A percentile compares a stretch with the other conserved stretches of the same genome.
Conservation (phyloP, 2,797 vertebrate genomes). For the Chelonia mydas region DNA sequence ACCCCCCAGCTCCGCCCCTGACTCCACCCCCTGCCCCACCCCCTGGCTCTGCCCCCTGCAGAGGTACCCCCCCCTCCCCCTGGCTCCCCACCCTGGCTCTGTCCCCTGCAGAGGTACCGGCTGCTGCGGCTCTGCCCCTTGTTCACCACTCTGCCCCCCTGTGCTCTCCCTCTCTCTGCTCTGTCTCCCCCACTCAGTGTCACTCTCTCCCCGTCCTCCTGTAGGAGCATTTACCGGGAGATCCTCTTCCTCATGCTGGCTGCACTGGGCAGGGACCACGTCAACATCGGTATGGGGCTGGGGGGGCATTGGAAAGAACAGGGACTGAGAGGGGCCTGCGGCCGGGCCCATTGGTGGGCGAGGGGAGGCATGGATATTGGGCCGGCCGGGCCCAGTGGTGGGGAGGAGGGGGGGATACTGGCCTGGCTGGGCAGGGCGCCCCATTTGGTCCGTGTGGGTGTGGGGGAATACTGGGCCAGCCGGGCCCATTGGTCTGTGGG, state of each 20-base stretch:
- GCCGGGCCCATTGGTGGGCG: background rate
- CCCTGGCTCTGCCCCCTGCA: background rate
- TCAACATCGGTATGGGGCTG: slow-evolving; percentile 78
- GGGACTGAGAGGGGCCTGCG: background rate
- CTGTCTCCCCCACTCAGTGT: background rate
- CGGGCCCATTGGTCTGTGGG: too few relatives aligned
- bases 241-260: slow-evolving; percentile 93
- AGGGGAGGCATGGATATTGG: fast-evolving
- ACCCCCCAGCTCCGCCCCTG: too few relatives aligned
- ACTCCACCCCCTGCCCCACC: fast-evolving
- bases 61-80: background rate
- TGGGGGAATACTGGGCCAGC: too few relatives aligned
- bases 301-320: background rate
- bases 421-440: background rate
- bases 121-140: slow-evolving; percentile 69
- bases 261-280: slow-evolving; percentile 91
- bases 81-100: too few relatives aligned
- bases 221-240: slow-evolving; percentile 93
- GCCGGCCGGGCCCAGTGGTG: background rate
- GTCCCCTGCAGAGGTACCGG: too few relatives aligned
- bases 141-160: background rate
- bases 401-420: fast-evolving
- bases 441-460: too few relatives aligned
- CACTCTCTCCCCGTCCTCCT: background rate
- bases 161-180: too few relatives aligned